Conservation (phyloP, 2,113 vertebrate species). For the Phrynosoma blainvillii region DNA sequence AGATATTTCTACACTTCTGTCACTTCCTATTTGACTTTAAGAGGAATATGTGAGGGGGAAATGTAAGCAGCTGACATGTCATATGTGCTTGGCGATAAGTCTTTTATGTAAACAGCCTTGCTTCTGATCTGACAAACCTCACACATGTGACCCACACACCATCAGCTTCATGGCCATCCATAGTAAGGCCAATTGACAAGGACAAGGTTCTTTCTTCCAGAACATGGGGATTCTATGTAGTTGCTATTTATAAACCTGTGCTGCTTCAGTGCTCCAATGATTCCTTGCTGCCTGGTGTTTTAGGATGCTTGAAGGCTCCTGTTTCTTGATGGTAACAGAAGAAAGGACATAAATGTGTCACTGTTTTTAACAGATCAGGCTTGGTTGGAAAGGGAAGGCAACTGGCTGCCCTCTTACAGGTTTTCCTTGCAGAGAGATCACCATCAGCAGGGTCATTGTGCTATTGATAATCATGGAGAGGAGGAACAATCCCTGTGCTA, state of each 20-base stretch:
- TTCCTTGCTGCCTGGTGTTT: not conserved
- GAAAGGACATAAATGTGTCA: conserved; percentile 40
- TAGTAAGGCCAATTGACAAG: conserved; percentile 29
- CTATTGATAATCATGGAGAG: conserved; percentile 23
- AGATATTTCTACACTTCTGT: conserved; percentile 61
- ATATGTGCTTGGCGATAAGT: conserved; percentile 57
- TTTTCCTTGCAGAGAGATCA: not conserved
- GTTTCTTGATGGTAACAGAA: not conserved
- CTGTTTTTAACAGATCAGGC: not conserved
- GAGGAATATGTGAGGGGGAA: conserved; percentile 55
- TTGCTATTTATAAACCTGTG: conserved; percentile 31
- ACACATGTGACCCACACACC: not conserved
- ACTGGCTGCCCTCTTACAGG: conserved; percentile 22
- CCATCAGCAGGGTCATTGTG: conserved; percentile 35
- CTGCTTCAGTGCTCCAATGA: not conserved
- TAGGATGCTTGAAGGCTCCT: not conserved
- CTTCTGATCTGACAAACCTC: conserved; percentile 59
- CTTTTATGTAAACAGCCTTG: conserved; percentile 45
- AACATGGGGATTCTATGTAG: not conserved
- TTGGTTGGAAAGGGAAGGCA: conserved; percentile 16
- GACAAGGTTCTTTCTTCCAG: conserved; percentile 26
- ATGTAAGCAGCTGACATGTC: conserved; percentile 63
- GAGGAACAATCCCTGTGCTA: conserved; percentile 15
- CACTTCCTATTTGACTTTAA: conserved; percentile 64
- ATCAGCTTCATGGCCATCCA: conserved; percentile 28